Conservation (phyloP, 2,113 vertebrate genomes). For the Enhydra lutris region DNA sequence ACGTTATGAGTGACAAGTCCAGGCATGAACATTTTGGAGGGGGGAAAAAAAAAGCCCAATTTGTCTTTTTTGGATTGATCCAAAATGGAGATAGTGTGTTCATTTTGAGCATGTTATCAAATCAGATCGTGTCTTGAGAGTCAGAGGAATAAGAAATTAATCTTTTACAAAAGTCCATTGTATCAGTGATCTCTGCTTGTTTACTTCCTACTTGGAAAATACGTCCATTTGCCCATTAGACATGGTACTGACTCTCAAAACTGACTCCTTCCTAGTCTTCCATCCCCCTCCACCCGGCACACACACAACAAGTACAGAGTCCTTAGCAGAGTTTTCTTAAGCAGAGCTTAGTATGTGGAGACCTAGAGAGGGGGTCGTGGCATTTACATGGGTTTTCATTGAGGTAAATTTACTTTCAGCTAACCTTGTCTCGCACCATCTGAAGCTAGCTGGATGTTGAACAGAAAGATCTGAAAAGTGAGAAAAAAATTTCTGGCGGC, state of each 20-base stretch:
- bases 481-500: background rate
- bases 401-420: background rate
- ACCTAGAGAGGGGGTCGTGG: background rate
- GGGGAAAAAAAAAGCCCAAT: background rate
- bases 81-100: constrained; percentile 26
- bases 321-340: background rate
- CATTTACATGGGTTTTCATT: background rate
- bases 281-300: fast-evolving
- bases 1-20: constrained; percentile 55
- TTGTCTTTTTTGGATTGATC: constrained; percentile 51
- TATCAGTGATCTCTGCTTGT: background rate
- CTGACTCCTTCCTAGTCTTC: too few relatives aligned
- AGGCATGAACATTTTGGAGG: constrained; percentile 47
- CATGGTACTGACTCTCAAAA: background rate
- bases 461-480: background rate
- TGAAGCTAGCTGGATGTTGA: background rate
- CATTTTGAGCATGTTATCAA: background rate
- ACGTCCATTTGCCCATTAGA: background rate
- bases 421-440: background rate
- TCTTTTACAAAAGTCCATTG: background rate
- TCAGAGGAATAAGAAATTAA: background rate
- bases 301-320: fast-evolving
- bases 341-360: background rate
- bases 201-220: background rate
- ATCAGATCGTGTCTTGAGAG: background rate